Evolutionary conservation across 2,113 vertebrate species (phyloP).

Genomic region (Lipotes vexillifer): DNA sequence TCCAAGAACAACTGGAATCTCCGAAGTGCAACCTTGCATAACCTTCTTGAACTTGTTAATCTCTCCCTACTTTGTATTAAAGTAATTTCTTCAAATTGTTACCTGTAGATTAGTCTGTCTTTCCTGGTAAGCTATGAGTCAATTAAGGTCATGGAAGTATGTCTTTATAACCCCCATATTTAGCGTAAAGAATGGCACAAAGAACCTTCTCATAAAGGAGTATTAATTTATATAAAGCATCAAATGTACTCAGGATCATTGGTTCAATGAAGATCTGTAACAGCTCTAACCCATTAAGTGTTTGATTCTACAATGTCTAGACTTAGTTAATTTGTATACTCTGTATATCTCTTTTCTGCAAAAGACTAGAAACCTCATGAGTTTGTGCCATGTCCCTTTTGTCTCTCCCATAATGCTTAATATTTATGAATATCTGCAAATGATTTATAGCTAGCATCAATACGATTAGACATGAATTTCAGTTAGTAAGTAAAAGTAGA

Average conservation of each 20-base stretch:
- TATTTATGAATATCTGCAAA: background rate
- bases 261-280: background rate
- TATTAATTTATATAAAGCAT: background rate
- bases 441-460: background rate
- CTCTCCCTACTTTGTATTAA: background rate
- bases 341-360: background rate
- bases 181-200: background rate
- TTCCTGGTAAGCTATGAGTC: background rate
- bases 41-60: background rate
- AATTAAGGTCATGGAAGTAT: background rate
- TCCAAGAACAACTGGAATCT: background rate
- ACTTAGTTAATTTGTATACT: background rate
- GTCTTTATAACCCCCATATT: background rate
- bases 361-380: background rate
- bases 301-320: background rate
- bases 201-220: background rate
- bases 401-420: background rate
- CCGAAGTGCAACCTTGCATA: background rate
- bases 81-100: background rate
- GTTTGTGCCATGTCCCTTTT: background rate
- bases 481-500: background rate
- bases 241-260: background rate
- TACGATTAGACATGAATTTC: background rate
- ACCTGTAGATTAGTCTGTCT: background rate
- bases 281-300: background rate